Conservation (phyloP, 2,113 vertebrate genomes). For the Oryzias curvinotus region DNA sequence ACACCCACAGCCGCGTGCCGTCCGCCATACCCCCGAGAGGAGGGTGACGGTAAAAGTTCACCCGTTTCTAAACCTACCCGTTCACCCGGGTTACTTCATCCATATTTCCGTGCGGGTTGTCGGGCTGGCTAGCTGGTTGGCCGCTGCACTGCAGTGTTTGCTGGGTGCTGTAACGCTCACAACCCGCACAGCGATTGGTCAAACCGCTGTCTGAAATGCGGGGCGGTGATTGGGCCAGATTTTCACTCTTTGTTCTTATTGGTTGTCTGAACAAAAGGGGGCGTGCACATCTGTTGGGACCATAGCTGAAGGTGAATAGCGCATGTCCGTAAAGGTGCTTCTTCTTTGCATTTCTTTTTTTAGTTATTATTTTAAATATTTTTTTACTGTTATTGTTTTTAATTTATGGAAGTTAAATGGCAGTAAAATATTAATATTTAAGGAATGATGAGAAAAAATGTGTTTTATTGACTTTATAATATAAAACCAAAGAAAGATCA, state of each 20-base stretch:
- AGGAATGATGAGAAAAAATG: too few relatives aligned
- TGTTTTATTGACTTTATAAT: too few relatives aligned
- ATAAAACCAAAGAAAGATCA: too few relatives aligned
- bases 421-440: too few relatives aligned
- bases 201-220: not conserved
- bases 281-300: conserved; percentile 12
- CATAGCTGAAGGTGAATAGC: not conserved
- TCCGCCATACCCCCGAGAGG: not conserved
- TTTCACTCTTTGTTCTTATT: conserved; percentile 42
- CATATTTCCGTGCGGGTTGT: conserved; percentile 58
- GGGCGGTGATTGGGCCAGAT: conserved; percentile 55
- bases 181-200: conserved; percentile 26
- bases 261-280: conserved; percentile 10
- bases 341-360: too few relatives aligned
- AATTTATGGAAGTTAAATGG: too few relatives aligned
- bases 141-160: conserved; percentile 62
- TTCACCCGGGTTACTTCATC: conserved; percentile 53
- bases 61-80: conserved; percentile 50
- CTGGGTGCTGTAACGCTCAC: conserved; percentile 33
- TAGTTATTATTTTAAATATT: too few relatives aligned
- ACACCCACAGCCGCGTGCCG: not conserved
- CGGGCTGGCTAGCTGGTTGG: conserved; percentile 53
- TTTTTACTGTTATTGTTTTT: too few relatives aligned
- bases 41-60: accelerated
- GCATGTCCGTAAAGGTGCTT: not conserved